Evolutionary conservation across 2,797 vertebrate genomes (phyloP), one percentile per base, ranked within the genome.

Genomic region (Discoglossus pictus): DNA sequence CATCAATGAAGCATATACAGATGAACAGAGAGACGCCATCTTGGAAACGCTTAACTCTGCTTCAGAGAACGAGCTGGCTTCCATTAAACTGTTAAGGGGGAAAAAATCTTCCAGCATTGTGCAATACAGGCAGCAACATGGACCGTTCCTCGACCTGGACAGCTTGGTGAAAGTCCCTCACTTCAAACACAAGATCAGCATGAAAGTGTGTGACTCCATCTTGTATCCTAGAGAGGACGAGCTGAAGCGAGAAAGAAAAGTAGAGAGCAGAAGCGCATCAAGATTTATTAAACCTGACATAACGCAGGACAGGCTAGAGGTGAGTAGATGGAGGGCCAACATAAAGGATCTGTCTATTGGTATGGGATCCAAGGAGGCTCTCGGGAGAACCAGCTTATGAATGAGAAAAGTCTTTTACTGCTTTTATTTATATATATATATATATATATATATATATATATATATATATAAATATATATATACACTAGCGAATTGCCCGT

Each of bases 261-360:
- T 75, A 39, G 72, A 46, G 35, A 70, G 35, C 11, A 25, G 4
- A 6, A 27, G 61, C 48, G 17, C 83, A 40, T 82, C 73, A 39
- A 92, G 80, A 75, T 86, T 91, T n/a, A 83, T 92, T 82, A 89
- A 82, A 68, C 93, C 91, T 3, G 86, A 89, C 23, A 65, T 92
- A 36, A 83, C 87, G 50, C 74, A 54, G 73, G 76, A 86, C 10
- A 82, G 80, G 74, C 55, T 95, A 62, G 81, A 93, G 90, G 94
- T 95, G 81, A 78, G 76, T 5, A 10, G 21, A 61, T 63, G 7
- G 1, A 4, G 17, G 21, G 5, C 1, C 9, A 11, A 24, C 8
- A 11, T 47, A 36, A 61, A 16, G 13, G n/a, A n/a, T n/a, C n/a
- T n/a, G n/a, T n/a, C n/a, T n/a, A n/a, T n/a, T n/a, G n/a, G n/a